phyloP scores from a whole-genome alignment of 2,113 vertebrate genomes.

The Varanus komodoensis region DNA sequence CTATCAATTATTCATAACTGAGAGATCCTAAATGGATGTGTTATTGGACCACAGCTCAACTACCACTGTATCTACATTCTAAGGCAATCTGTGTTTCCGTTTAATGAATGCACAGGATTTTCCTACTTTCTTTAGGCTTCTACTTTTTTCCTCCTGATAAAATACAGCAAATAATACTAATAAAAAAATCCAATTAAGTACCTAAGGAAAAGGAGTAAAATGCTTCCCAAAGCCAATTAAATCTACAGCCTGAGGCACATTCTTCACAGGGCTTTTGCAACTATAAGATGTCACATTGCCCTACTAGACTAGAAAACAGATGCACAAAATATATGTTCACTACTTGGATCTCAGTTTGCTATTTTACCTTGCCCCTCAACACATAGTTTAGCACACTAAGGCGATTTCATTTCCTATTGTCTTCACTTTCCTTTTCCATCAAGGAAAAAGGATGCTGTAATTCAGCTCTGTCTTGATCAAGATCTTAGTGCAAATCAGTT shows the following conservation, averaged over 20 bases:
- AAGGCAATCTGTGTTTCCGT: not conserved
- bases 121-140: not conserved
- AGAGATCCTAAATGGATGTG: not conserved
- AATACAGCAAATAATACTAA: not conserved
- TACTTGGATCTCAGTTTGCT: not conserved
- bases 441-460: not conserved
- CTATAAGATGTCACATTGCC: not conserved
- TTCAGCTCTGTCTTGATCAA: not conserved
- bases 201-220: constrained; percentile 14
- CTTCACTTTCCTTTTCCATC: not conserved
- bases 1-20: not conserved
- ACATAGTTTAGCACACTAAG: not conserved
- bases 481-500: not conserved
- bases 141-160: not conserved
- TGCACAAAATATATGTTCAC: not conserved
- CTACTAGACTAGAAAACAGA: not conserved
- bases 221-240: not conserved
- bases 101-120: not conserved
- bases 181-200: not conserved
- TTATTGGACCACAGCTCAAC: not conserved
- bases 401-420: not conserved
- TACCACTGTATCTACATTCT: not conserved
- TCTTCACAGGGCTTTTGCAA: not conserved
- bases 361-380: not conserved
- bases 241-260: not conserved